Evolutionary conservation across 2,113 vertebrate genomes (phyloP).

Genomic region (Noturus placidus): DNA sequence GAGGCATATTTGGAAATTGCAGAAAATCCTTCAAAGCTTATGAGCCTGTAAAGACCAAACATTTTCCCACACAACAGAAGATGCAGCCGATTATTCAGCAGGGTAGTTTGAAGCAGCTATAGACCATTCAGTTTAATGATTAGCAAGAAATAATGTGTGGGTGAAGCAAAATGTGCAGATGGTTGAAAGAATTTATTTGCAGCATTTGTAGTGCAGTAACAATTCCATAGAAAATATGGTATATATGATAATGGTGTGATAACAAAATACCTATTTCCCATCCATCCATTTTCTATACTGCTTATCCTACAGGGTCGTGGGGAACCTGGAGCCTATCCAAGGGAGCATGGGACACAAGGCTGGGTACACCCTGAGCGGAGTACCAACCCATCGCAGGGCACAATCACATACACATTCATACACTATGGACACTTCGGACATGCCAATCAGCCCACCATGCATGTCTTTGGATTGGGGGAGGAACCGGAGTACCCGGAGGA

Average conservation of each 20-base stretch:
- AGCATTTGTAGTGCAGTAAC: neutral
- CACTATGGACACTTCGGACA: too few species aligned
- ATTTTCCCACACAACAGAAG: neutral
- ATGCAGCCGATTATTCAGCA: neutral
- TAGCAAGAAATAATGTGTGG: neutral
- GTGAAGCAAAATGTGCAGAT: neutral
- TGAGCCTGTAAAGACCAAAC: neutral
- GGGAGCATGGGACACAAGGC: too few species aligned
- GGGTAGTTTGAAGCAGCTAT: neutral
- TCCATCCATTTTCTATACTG: too few species aligned
- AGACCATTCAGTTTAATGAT: neutral
- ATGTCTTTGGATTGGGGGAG: too few species aligned
- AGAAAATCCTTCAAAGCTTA: neutral
- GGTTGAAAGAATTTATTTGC: neutral
- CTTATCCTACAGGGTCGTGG: too few species aligned
- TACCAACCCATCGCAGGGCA: too few species aligned
- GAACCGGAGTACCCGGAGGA: too few species aligned
- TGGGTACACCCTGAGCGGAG: too few species aligned
- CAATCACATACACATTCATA: too few species aligned
- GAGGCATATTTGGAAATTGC: neutral
- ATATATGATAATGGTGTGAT: neutral
- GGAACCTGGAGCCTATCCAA: too few species aligned
- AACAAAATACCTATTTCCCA: neutral
- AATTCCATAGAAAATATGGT: neutral
- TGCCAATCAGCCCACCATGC: too few species aligned